Conservation (phyloP, 2,888 invertebrate species). For the Callosobruchus maculatus region DNA sequence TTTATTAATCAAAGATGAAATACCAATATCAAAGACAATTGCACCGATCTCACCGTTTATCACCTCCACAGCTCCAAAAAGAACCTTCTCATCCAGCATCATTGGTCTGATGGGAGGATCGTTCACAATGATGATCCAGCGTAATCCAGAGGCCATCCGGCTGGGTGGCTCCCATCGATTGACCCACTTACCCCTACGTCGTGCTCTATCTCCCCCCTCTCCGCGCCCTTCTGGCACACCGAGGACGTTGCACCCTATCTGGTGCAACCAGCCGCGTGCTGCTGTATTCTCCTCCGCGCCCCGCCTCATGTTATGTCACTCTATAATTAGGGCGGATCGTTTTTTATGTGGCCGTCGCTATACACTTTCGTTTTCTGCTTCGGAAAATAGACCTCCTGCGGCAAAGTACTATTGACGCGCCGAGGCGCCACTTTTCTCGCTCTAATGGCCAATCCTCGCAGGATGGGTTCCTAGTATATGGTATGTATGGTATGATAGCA, state of each 20-base stretch:
- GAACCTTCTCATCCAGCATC: neutral
- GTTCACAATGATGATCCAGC: neutral
- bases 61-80: neutral
- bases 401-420: too few species aligned
- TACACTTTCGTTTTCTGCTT: too few species aligned
- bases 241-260: neutral
- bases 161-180: neutral
- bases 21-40: too few species aligned
- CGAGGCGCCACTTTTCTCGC: too few species aligned
- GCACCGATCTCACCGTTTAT: neutral
- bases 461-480: too few species aligned
- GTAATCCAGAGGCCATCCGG: neutral
- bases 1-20: too few species aligned
- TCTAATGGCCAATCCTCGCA: too few species aligned
- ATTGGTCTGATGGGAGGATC: neutral
- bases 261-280: neutral
- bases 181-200: neutral
- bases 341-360: neutral
- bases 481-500: too few species aligned
- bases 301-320: neutral
- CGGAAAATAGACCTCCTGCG: too few species aligned
- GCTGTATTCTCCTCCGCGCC: neutral
- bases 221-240: neutral
- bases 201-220: neutral
- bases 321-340: neutral